Conservation (phyloP, 2,113 vertebrate species). For the Thalassarche chlororhynchos region DNA sequence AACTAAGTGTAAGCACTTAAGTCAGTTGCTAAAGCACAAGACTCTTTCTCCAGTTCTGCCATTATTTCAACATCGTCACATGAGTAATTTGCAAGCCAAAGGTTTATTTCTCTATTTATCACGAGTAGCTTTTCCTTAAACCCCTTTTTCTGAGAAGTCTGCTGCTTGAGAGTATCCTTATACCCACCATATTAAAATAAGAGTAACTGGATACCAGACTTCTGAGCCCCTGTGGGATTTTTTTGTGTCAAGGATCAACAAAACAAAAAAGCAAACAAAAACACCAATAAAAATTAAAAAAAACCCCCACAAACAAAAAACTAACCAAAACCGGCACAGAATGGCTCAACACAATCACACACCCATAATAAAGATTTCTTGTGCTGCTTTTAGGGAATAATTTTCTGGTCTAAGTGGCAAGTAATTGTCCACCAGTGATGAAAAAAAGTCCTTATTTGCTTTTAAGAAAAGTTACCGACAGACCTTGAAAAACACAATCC, state of each 20-base stretch:
- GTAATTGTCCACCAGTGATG: not conserved
- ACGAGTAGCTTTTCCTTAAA: not conserved
- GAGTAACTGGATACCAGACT: not conserved
- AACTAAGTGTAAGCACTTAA: not conserved
- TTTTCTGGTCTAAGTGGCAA: not conserved
- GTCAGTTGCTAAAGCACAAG: conserved; percentile 17
- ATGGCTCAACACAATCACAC: not conserved
- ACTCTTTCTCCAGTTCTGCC: not conserved
- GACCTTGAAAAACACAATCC: not conserved
- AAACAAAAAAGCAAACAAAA: not conserved
- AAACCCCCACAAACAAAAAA: not conserved
- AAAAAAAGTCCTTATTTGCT: not conserved
- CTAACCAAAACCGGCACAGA: not conserved
- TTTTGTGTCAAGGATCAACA: not conserved
- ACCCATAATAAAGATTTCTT: not conserved
- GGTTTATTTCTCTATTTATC: not conserved
- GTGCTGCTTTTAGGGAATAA: not conserved
- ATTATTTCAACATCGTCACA: conserved; percentile 40
- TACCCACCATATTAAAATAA: not conserved
- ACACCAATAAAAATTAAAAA: not conserved
- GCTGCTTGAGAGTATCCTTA: not conserved
- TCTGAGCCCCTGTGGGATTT: not conserved
- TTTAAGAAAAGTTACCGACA: not conserved
- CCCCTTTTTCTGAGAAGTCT: not conserved
- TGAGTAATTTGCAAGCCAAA: conserved; percentile 29